Conservation (phyloP, 2,113 vertebrate species). For the Elachura formosa region DNA sequence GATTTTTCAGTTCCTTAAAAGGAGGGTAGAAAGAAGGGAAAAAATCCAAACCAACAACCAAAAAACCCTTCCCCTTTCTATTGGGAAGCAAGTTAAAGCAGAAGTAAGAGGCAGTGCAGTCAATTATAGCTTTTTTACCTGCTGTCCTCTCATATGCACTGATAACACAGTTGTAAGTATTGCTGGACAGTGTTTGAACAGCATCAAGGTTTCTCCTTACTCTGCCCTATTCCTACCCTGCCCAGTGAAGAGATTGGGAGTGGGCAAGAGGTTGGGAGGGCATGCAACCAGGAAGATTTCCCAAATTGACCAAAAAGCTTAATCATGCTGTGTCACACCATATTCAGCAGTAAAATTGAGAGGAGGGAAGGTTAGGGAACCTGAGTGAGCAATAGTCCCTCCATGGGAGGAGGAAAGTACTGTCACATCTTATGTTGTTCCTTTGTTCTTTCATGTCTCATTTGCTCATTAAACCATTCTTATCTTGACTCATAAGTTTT, state of each 20-base stretch:
- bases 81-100: not conserved
- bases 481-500: not conserved
- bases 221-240: rapidly evolving
- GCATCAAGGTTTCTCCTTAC: not conserved
- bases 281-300: not conserved
- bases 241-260: not conserved
- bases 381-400: not conserved
- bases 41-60: not conserved
- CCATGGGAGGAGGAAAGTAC: not conserved
- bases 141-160: not conserved
- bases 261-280: not conserved
- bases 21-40: not conserved
- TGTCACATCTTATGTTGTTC: not conserved
- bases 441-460: not conserved
- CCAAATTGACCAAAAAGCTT: not conserved
- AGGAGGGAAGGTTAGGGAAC: not conserved
- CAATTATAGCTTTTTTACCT: not conserved
- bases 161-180: not conserved
- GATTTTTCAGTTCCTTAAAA: not conserved
- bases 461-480: not conserved
- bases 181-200: not conserved
- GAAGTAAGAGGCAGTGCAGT: not conserved
- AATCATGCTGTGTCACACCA: too few species aligned
- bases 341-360: not conserved
- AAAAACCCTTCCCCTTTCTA: not conserved